Evolutionary conservation across 1,140 invertebrate genomes (phyloP).

Genomic region (Phenacoccus solenopsis): DNA sequence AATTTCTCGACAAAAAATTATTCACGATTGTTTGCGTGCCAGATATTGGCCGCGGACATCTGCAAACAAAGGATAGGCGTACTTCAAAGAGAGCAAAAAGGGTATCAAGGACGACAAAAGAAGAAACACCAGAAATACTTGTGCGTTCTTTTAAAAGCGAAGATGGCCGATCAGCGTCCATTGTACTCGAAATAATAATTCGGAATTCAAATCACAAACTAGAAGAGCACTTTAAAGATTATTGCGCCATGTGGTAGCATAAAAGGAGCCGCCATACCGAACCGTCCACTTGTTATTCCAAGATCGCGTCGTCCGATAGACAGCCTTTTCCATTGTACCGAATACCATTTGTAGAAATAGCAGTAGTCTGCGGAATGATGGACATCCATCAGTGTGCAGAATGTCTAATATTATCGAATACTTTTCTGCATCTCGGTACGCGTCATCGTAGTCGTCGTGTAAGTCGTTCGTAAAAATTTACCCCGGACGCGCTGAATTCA

Average conservation of each 20-base stretch:
- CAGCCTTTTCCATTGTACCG: slow-evolving; percentile 7
- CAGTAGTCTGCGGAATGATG: not conserved
- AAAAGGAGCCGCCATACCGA: slow-evolving; percentile 12
- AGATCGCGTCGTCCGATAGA: slow-evolving; percentile 9
- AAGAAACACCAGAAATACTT: slow-evolving; percentile 12
- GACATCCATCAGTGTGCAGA: slow-evolving; percentile 1
- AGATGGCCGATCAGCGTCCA: not conserved
- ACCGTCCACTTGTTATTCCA: slow-evolving; percentile 16
- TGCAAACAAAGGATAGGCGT: too few relatives aligned
- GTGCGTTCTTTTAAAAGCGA: not conserved
- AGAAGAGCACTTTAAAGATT: slow-evolving; percentile 13
- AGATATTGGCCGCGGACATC: too few relatives aligned
- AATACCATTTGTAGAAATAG: slow-evolving; percentile 4
- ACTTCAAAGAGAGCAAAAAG: not conserved
- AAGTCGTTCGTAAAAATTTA: too few relatives aligned
- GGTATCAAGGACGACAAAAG: not conserved
- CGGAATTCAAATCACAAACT: slow-evolving; percentile 15
- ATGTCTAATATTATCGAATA: slow-evolving; percentile 5
- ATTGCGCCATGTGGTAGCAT: slow-evolving; percentile 6
- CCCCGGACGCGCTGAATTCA: too few relatives aligned
- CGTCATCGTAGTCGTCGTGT: too few relatives aligned
- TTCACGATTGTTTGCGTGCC: too few relatives aligned
- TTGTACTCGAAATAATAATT: slow-evolving; percentile 14
- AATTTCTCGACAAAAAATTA: too few relatives aligned
- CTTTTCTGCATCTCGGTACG: too few relatives aligned